A percentile compares a stretch with the other conserved stretches of the same genome.
phyloP scores from a whole-genome alignment of 1,140 invertebrate genomes.

The Pseudomyrmex flavicornis region DNA sequence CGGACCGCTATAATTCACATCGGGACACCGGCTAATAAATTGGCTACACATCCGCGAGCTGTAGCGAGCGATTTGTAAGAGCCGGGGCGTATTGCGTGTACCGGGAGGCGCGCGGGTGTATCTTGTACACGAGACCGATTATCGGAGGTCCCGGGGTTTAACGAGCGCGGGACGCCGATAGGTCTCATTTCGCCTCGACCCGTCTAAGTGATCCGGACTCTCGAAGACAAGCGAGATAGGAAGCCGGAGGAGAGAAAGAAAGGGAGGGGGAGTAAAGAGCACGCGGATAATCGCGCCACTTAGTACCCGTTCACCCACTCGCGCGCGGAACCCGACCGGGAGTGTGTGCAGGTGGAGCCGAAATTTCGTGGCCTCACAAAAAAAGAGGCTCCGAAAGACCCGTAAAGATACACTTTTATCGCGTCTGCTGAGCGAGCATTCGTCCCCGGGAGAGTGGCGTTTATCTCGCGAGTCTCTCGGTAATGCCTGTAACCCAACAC shows the following conservation, averaged over 20 bases:
- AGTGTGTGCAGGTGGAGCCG: slow-evolving; percentile 57
- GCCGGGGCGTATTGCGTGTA: background rate
- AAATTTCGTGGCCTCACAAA: slow-evolving; percentile 44
- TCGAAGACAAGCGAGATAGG: slow-evolving; percentile 23
- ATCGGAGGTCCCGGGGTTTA: slow-evolving; percentile 38
- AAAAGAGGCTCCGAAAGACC: slow-evolving; percentile 14
- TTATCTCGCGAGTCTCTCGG: slow-evolving; percentile 71
- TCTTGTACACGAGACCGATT: slow-evolving; percentile 51
- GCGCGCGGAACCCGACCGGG: slow-evolving; percentile 39
- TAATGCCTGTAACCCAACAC: slow-evolving; percentile 79
- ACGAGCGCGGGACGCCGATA: slow-evolving; percentile 27
- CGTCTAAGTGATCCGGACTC: slow-evolving; percentile 50
- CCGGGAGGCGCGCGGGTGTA: background rate
- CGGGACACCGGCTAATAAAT: slow-evolving; percentile 46
- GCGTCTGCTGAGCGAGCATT: slow-evolving; percentile 74
- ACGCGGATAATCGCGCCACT: slow-evolving; percentile 65
- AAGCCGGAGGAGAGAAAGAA: background rate
- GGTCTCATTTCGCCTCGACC: background rate
- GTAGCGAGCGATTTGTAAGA: slow-evolving; percentile 64
- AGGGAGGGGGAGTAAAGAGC: slow-evolving; percentile 40
- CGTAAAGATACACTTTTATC: slow-evolving; percentile 72
- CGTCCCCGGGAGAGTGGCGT: slow-evolving; percentile 72
- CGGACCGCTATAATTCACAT: slow-evolving; percentile 24
- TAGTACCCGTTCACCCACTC: slow-evolving; percentile 62
- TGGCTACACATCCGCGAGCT: slow-evolving; percentile 24